Base-by-base conservation (phyloP, 2,888 invertebrate species). In the Caenorhabditis sp. region DNA sequence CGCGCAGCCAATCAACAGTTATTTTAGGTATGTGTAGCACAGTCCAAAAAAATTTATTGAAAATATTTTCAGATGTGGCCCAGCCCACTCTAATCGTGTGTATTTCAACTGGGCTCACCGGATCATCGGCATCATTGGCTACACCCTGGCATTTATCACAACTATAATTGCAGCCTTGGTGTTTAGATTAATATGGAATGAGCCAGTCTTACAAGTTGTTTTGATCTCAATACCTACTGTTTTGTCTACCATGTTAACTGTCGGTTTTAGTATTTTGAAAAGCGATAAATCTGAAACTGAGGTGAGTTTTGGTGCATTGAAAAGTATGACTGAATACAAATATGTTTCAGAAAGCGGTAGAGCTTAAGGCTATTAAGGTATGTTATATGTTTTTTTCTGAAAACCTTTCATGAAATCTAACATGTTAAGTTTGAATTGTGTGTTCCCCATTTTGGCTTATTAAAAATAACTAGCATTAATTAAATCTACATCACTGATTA, bases 181-280 rank as follows among this genome's bases (percentile, higher is more conserved):
- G 36, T 80, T 80, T 71, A 67, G 67, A 38, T 57, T 63, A 43
- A 70, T 78, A 43, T 78, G 78, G 78, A 76, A 66, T 53, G 74
- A 78, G 49, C 71, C 76, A 17, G 62, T 65, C 12, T 57, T 78
- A 5, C 73, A 78, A 56, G 59, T 73, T n/a, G 70, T 78, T 17
- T 65, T 78, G 43, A 57, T 63, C 4, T 54, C 62, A 49, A 58
- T 71, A 36, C 78, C 78, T 0, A 64, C 67, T 49, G 25, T 60
- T 52, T 63, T 78, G 25, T 70, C 70, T 31, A 21, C 76, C 20
- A 61, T 43, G 3, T 68, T 68, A 17, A 56, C 67, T 8, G 50
- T 67, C 23, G 57, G 60, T 12, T 78, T 64, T 50, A 17, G 66
- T 0, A 5, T 69, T 12, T 27, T 63, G 25, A 31, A 31, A 31